Percentiles rank a stretch among this genome's conserved stretches.
These are phyloP conservation scores for Osmerus eperlanus DNA, from an alignment of 2,113 vertebrate species.

Conservation along the genomic window DNA sequence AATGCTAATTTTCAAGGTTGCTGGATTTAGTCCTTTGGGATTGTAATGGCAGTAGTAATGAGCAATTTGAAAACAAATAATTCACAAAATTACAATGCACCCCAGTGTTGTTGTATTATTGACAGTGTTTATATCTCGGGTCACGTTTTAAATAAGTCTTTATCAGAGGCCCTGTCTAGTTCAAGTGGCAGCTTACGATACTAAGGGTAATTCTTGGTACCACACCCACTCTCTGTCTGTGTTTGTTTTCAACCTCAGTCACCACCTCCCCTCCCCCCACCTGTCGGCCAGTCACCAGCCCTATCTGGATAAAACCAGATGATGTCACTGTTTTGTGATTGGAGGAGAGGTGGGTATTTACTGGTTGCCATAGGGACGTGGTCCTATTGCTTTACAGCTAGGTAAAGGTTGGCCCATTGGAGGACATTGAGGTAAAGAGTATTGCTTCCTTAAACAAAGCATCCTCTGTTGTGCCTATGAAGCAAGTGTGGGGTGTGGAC, in stretches of 20 bases:
- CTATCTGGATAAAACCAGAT: constrained; percentile 47
- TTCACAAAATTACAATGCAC: too few species aligned
- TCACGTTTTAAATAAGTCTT: background rate
- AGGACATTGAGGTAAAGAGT: background rate
- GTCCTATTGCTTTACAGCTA: constrained; percentile 28
- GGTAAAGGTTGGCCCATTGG: background rate
- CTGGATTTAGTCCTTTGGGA: constrained; percentile 13
- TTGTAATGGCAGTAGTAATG: too few species aligned
- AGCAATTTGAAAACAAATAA: too few species aligned
- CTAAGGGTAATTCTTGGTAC: constrained; percentile 17
- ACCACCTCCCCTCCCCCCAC: background rate
- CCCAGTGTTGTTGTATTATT: too few species aligned
- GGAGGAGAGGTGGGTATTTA: constrained; percentile 51
- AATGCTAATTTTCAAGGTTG: constrained; percentile 32
- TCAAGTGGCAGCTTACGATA: constrained; percentile 5
- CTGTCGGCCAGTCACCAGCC: constrained; percentile 5
- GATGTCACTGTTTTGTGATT: constrained; percentile 45
- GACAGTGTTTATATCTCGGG: too few species aligned
- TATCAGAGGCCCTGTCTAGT: background rate
- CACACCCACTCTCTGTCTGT: constrained; percentile 46
- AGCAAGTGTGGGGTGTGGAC: background rate
- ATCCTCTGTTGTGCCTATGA: constrained; percentile 42
- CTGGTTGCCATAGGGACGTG: constrained; percentile 47
- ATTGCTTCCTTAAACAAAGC: constrained; percentile 51
- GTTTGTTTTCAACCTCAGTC: constrained; percentile 12